phyloP scores from a whole-genome alignment of 2,888 invertebrate species.

The Therioaphis trifolii region DNA sequence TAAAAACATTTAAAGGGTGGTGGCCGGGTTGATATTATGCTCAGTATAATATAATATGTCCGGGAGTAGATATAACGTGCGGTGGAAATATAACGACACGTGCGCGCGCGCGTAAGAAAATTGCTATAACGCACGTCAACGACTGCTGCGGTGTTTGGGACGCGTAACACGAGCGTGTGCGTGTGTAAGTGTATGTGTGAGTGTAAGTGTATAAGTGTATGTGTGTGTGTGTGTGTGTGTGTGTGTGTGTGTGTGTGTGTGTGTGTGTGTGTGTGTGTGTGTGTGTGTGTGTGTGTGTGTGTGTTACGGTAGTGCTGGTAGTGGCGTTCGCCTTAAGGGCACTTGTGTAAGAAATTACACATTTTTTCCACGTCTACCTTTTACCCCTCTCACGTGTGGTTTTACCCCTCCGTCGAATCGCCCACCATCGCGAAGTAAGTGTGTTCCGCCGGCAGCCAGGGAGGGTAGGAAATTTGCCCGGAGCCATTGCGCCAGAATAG shows the following conservation, averaged over 20 bases:
- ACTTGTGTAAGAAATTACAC: constrained; percentile 25
- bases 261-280: no score
- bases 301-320: no score
- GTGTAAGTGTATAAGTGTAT: no score
- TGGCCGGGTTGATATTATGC: background rate
- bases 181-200: background rate
- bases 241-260: no score
- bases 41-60: no score
- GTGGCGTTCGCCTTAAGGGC: constrained; percentile 6
- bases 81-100: background rate
- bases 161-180: no score
- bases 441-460: background rate
- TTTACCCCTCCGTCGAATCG: background rate
- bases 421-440: background rate
- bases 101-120: no score
- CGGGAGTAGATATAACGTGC: no score
- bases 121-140: background rate
- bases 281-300: background rate
- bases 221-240: no score
- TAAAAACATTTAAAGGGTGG: background rate
- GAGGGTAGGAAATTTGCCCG: background rate
- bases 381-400: background rate
- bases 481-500: background rate
- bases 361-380: constrained; percentile 18
- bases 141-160: background rate